Percentiles rank a stretch among this genome's conserved stretches.
Conservation (phyloP, 2,113 vertebrate genomes). For the Odontesthes bonariensis region DNA sequence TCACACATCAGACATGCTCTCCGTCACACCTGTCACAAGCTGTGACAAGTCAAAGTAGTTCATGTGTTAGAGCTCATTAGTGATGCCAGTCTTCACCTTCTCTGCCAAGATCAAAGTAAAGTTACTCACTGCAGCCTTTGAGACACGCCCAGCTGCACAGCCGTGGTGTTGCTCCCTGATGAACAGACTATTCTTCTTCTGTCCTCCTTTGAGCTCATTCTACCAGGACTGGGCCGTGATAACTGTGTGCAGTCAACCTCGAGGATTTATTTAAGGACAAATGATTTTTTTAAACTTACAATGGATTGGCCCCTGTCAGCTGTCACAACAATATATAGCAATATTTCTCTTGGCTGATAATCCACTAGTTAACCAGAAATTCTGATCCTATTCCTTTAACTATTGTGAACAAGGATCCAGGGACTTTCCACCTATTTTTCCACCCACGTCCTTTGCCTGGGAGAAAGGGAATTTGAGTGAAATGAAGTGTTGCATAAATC, state of each 20-base stretch:
- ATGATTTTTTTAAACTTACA: constrained; percentile 12
- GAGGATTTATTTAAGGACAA: constrained; percentile 17
- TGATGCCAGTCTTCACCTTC: constrained; percentile 73
- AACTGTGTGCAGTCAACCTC: constrained; percentile 17
- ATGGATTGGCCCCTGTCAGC: constrained; percentile 6
- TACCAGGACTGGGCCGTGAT: constrained; percentile 21
- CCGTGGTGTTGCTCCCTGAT: constrained; percentile 47
- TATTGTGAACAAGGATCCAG: constrained; percentile 38
- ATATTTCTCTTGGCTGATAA: constrained; percentile 1
- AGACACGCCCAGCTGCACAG: constrained; percentile 69
- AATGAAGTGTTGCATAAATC: constrained; percentile 58
- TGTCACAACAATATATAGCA: constrained; percentile 9
- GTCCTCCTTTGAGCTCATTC: constrained; percentile 41
- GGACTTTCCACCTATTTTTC: constrained; percentile 59
- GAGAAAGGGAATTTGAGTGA: constrained; percentile 47
- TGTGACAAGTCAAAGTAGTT: constrained; percentile 65
- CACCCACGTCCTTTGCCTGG: constrained; percentile 43
- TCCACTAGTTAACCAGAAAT: constrained; percentile 43
- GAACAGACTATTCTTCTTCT: constrained; percentile 50
- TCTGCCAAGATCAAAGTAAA: constrained; percentile 74
- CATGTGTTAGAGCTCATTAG: constrained; percentile 72
- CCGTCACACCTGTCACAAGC: constrained; percentile 69
- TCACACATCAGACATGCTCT: constrained; percentile 58
- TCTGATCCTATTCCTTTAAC: constrained; percentile 44
- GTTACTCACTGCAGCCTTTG: constrained; percentile 63